Conservation (phyloP, 1,140 invertebrate species). For the Drosophila subobscura region DNA sequence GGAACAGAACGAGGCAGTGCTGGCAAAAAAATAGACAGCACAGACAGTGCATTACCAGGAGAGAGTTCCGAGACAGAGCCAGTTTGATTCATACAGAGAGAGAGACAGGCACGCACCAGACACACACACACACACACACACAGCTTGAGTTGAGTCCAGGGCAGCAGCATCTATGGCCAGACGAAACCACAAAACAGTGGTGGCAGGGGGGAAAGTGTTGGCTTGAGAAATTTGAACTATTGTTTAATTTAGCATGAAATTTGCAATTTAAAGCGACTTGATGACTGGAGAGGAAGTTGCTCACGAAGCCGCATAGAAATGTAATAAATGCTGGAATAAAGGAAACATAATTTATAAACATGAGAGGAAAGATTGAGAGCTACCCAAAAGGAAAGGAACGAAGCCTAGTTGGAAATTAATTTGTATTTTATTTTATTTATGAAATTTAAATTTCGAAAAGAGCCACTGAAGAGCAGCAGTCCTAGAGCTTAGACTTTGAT, state of each 20-base stretch:
- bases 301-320: neutral
- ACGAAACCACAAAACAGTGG: slow-evolving; percentile 24
- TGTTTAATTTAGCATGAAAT: slow-evolving; percentile 54
- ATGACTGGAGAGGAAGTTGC: neutral
- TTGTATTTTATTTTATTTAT: no score
- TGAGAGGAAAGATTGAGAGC: neutral
- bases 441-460: no score
- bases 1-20: no score
- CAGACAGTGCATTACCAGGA: slow-evolving; percentile 7
- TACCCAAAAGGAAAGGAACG: no score
- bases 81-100: slow-evolving; percentile 27
- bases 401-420: no score
- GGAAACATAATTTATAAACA: slow-evolving; percentile 5
- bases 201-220: neutral
- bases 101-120: neutral
- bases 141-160: slow-evolving; percentile 31
- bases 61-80: neutral
- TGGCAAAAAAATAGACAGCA: neutral
- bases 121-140: neutral
- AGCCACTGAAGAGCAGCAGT: no score
- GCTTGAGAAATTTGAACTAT: slow-evolving; percentile 40
- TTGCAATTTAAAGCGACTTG: slow-evolving; percentile 31
- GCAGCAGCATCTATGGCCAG: slow-evolving; percentile 36
- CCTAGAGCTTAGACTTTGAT: no score
- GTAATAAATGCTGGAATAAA: slow-evolving; percentile 4